Evolutionary conservation across 2,888 invertebrate genomes (phyloP), one percentile per base, ranked within the genome.

Genomic region (Aelia acuminata): DNA sequence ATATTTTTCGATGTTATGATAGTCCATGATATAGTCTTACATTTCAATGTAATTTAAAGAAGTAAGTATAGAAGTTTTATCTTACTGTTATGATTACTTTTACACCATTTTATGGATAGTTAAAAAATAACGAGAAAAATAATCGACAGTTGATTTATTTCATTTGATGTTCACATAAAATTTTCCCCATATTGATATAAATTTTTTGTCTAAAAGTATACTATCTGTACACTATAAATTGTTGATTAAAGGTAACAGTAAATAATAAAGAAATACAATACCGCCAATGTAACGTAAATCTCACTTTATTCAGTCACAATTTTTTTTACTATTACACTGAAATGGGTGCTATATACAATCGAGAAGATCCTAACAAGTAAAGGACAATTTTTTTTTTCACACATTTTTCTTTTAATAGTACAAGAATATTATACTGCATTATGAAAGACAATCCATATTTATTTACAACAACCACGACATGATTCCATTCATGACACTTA

Each of bases 231-330:
- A n/a, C n/a, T n/a, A n/a, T n/a, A n/a, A n/a, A n/a, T n/a, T n/a
- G n/a, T n/a, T 63, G 15, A 31, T 26, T 4, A 63, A 31, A 63
- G 63, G 20, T 15, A 31, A 63, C 5, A 13, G 31, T 3, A 26
- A 57, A 43, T 43, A 43, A 43, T 43, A 43, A 43, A 43, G 43
- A 7, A 43, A 43, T 43, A 43, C 43, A 7, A 43, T 43, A 35
- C 4, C 18, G 35, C 18, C 63, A 70, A 2, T n/a, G 8, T 70
- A 70, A 70, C 63, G 20, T 35, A 2, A 35, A 70, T 70, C 63
- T 70, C 63, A 70, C 63, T 70, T 70, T 70, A 70, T 70, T 70
- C 35, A 70, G 35, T 70, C 63, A 70, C 63, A 70, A n/a, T 70
- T 35, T 70, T 70, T 15, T 35, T 70, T 35, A 70, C 31, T 35